A percentile compares a stretch with the other conserved stretches of the same genome.
Evolutionary conservation across 2,888 invertebrate species (phyloP).

Genomic region (Ophion ellenae): DNA sequence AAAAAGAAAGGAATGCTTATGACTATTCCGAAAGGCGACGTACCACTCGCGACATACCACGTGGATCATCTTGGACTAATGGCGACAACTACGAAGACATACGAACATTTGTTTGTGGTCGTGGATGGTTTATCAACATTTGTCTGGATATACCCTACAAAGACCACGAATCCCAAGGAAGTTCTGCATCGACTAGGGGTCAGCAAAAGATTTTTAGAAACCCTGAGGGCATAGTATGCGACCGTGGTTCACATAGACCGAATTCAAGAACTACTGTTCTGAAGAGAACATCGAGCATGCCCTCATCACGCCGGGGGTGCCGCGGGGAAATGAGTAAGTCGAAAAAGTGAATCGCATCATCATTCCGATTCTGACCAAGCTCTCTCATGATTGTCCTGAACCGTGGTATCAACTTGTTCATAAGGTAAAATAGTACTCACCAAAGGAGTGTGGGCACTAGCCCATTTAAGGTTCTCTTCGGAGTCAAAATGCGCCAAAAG

Average conservation of each 20-base stretch:
- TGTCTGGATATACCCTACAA: constrained; percentile 75
- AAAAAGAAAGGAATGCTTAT: constrained; percentile 70
- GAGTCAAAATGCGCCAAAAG: constrained; percentile 41
- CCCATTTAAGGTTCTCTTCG: constrained; percentile 47
- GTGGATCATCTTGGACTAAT: constrained; percentile 78
- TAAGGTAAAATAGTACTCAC: constrained; percentile 24
- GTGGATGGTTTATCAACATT: constrained; percentile 77
- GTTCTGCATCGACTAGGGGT: constrained; percentile 42
- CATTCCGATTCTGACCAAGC: constrained; percentile 63
- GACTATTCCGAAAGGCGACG: constrained; percentile 52
- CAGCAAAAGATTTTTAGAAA: constrained; percentile 65
- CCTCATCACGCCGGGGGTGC: constrained; percentile 73
- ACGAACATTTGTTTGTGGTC: constrained; percentile 74
- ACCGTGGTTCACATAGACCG: constrained; percentile 66
- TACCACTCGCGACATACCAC: constrained; percentile 75
- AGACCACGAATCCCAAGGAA: constrained; percentile 71
- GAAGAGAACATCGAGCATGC: constrained; percentile 62
- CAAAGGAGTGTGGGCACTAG: constrained; percentile 33
- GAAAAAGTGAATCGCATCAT: constrained; percentile 52
- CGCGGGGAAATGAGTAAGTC: constrained; percentile 66
- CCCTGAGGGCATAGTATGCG: constrained; percentile 66
- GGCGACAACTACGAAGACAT: constrained; percentile 72
- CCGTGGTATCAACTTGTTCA: constrained; percentile 49
- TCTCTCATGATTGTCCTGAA: constrained; percentile 49
- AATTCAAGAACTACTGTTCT: constrained; percentile 54